phyloP scores from a whole-genome alignment of 92 coral and sea anemone species.

The Umimayanthus chanpuru region DNA sequence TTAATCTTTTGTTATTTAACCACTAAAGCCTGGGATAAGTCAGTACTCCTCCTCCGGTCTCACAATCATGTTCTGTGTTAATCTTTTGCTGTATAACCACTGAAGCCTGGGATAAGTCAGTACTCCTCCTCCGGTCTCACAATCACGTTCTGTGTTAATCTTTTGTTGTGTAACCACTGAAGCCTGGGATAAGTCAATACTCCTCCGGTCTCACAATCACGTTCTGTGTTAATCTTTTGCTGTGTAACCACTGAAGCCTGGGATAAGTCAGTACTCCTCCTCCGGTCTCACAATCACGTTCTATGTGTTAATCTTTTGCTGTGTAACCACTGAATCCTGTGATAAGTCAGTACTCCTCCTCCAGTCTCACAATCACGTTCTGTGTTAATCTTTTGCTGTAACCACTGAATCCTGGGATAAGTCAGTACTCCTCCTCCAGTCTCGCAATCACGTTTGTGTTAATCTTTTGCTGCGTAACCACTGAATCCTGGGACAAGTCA shows the following conservation, averaged over 20 bases:
- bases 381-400: slow-evolving; percentile 1
- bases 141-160: too few species aligned
- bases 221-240: not conserved
- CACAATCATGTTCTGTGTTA: too few species aligned
- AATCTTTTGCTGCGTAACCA: slow-evolving; percentile 47
- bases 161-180: too few species aligned
- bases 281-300: too few species aligned
- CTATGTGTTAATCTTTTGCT: too few species aligned
- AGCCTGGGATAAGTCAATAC: slow-evolving; percentile 83
- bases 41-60: slow-evolving; percentile 65
- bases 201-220: slow-evolving; percentile 45
- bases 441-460: too few species aligned
- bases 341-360: slow-evolving; percentile 81
- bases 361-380: slow-evolving; percentile 17
- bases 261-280: slow-evolving; percentile 87
- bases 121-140: slow-evolving; percentile 59
- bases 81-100: slow-evolving; percentile 49
- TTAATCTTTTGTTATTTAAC: slow-evolving; percentile 38
- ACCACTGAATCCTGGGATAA: slow-evolving; percentile 89
- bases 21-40: slow-evolving; percentile 78
- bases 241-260: slow-evolving; percentile 80
- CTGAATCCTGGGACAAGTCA: slow-evolving; percentile 79
- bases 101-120: slow-evolving; percentile 83
- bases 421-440: slow-evolving; percentile 88
- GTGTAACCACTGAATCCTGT: slow-evolving; percentile 79